Evolutionary conservation across 2,797 vertebrate genomes (phyloP), one percentile per base, ranked within the genome.

Genomic region (Serranus cabrilla): DNA sequence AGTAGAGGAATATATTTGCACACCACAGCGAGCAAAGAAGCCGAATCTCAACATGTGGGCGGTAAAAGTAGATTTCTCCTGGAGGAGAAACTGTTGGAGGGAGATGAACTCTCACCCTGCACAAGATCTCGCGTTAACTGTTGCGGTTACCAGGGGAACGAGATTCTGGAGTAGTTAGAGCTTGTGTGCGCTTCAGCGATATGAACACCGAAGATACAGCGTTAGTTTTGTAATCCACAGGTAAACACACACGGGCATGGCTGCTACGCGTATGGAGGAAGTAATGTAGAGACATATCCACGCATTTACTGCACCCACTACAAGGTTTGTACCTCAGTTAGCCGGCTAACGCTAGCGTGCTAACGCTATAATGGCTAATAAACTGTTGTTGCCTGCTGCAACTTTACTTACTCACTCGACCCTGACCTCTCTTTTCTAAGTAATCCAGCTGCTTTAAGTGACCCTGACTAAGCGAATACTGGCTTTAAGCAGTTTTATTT

Each of bases 101-200:
- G 11, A 1, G 12, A 14, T 49, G 55, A 74, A 80, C 62, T 46
- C 21, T 75, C 71, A 37, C 37, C 14, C 52, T 5, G 23, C 2
- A 0, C 0, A 2, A 81, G 11, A 13, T 95, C 92, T 96, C 95
- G 95, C 95, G 94, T 88, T 76, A 94, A 1, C 12, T 11, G 62
- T 39, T 74, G 90, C 78, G 87, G 93, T 94, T 92, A 94, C 93
- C 90, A 92, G 78, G 88, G 87, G 90, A 91, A 95, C 94, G 91
- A 57, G 94, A 95, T 81, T 78, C 75, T 62, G 78, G 90, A 85
- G 85, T 90, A 85, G 70, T 49, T 90, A 85, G 70, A 49, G 47
- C 64, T 45, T 42, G 52, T 49, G 21, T 60, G 31, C 56, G 49
- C n/a, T n/a, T 51, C 78, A 20, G 20, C 27, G 75, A 83, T 45